These are phyloP conservation scores for Hirundo rustica DNA, from an alignment of 2,797 vertebrate genomes.

Conservation along the genomic window DNA sequence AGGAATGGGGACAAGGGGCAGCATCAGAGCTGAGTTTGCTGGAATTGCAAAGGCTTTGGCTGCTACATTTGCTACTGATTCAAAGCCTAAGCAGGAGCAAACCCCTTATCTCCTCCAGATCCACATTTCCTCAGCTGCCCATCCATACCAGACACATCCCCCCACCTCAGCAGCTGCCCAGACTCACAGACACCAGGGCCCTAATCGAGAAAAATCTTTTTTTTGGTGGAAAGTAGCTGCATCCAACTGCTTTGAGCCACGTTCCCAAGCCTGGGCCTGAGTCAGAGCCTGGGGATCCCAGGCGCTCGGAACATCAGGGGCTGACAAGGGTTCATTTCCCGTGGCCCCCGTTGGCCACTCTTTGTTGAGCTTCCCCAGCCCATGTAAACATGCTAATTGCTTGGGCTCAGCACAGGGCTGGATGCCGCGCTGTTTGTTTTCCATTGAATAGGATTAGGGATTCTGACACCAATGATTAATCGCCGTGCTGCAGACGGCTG, in stretches of 20 bases:
- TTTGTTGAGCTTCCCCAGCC: constrained; percentile 71
- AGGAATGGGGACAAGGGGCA: not conserved
- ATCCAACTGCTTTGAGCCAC: not conserved
- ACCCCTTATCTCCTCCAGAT: not conserved
- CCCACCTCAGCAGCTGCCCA: not conserved
- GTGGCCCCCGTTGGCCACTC: constrained; percentile 67
- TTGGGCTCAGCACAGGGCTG: constrained; percentile 79
- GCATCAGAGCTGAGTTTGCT: not conserved
- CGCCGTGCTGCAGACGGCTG: constrained; percentile 90
- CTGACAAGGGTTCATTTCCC: constrained; percentile 60
- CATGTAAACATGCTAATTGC: constrained; percentile 74
- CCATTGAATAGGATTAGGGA: constrained; percentile 91
- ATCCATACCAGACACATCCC: not conserved
- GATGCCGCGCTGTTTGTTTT: constrained; percentile 91
- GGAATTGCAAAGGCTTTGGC: not conserved
- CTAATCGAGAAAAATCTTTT: not conserved
- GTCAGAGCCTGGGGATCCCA: constrained; percentile 1
- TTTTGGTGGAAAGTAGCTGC: not conserved
- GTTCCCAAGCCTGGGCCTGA: not conserved
- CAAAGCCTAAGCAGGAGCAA: not conserved
- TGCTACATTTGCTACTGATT: not conserved
- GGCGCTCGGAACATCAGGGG: not conserved
- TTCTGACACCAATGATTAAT: constrained; percentile 98
- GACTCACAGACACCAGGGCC: not conserved
- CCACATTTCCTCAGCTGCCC: not conserved